Evolutionary conservation across 1,140 invertebrate species (phyloP).

Genomic region (Drosophila nigrodunni): DNA sequence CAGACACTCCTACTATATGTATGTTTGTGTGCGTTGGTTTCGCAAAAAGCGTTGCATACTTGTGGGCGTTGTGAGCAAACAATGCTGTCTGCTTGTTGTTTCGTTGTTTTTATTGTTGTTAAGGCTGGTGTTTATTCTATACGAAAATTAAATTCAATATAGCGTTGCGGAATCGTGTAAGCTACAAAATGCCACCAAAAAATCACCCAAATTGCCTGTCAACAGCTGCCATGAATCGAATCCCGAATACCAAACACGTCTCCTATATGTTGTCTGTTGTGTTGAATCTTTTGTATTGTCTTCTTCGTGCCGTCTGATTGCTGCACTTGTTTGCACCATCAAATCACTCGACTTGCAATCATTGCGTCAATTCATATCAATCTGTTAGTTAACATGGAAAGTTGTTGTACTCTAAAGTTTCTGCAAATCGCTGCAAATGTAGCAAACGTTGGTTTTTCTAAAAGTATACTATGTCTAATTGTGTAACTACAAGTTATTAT

Average conservation of each 20-base stretch:
- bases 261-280: neutral
- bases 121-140: slow-evolving; percentile 41
- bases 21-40: slow-evolving; percentile 14
- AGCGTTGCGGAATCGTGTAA: slow-evolving; percentile 9
- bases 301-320: slow-evolving; percentile 24
- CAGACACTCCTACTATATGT: neutral
- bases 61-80: neutral
- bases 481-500: too few relatives aligned
- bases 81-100: slow-evolving; percentile 36
- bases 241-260: slow-evolving; percentile 21
- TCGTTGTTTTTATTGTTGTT: slow-evolving; percentile 27
- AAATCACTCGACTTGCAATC: slow-evolving; percentile 25
- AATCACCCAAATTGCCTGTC: slow-evolving; percentile 46
- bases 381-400: slow-evolving; percentile 23
- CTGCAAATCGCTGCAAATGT: neutral
- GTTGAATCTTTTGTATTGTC: neutral
- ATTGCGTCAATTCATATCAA: slow-evolving; percentile 28
- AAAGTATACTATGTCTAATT: too few relatives aligned
- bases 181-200: slow-evolving; percentile 33
- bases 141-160: slow-evolving; percentile 40
- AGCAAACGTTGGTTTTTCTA: neutral
- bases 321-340: slow-evolving; percentile 25
- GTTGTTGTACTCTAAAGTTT: neutral
- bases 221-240: slow-evolving; percentile 20
- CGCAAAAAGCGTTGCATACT: slow-evolving; percentile 47